Evolutionary conservation across 2,888 invertebrate genomes (phyloP).

Genomic region (Cloeon dipterum): DNA sequence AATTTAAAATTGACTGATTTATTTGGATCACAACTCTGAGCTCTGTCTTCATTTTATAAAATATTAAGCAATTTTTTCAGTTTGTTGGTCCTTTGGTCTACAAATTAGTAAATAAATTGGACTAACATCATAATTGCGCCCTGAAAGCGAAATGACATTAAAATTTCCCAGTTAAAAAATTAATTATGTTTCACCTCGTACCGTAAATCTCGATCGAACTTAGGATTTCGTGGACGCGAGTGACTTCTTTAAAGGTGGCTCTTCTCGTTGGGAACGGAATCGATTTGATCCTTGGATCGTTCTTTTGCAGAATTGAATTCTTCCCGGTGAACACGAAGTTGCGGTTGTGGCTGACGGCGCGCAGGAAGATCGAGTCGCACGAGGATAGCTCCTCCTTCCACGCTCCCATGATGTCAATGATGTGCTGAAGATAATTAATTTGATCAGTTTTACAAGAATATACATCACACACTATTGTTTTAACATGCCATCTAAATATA

Average conservation of each 20-base stretch:
- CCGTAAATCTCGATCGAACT: conserved; percentile 42
- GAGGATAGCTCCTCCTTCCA: conserved; percentile 42
- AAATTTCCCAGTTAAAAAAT: too few relatives aligned
- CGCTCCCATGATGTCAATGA: conserved; percentile 39
- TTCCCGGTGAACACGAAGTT: conserved; percentile 50
- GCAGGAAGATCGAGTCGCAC: conserved; percentile 48
- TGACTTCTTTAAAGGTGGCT: conserved; percentile 58
- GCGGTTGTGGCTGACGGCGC: conserved; percentile 49
- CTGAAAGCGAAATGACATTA: not conserved
- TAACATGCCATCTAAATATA: too few relatives aligned
- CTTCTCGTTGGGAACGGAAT: conserved; percentile 65
- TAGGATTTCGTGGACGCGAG: conserved; percentile 45
- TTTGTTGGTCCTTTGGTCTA: too few relatives aligned
- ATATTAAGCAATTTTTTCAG: too few relatives aligned
- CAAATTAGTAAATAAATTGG: too few relatives aligned
- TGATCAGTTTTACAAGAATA: too few relatives aligned
- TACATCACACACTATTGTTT: too few relatives aligned
- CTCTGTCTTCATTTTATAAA: too few relatives aligned
- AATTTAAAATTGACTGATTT: too few relatives aligned
- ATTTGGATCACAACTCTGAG: too few relatives aligned
- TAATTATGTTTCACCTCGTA: conserved; percentile 16
- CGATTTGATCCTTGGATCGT: conserved; percentile 35
- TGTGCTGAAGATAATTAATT: conserved; percentile 33
- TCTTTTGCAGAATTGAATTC: conserved; percentile 36
- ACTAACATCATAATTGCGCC: too few relatives aligned